Conservation (phyloP, 1,140 invertebrate species). For the Antheraea pernyi region DNA sequence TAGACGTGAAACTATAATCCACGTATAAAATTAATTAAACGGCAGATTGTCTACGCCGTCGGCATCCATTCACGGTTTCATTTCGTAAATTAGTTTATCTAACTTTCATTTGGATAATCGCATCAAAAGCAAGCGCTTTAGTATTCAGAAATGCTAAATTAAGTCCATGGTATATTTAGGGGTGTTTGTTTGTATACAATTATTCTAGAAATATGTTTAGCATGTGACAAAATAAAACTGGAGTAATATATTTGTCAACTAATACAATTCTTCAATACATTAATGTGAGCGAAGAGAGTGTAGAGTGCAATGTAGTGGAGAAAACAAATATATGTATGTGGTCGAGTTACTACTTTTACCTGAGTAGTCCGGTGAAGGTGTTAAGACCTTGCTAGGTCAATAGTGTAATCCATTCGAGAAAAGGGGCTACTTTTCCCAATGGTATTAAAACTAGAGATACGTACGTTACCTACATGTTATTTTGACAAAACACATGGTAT, state of each 20-base stretch:
- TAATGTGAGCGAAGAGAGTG: neutral
- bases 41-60: neutral
- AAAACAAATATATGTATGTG: no score
- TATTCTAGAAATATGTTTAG: neutral
- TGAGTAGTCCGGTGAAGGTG: no score
- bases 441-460: no score
- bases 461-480: no score
- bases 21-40: slow-evolving; percentile 6
- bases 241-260: neutral
- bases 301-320: no score
- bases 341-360: no score
- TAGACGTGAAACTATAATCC: no score
- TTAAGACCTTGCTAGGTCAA: no score
- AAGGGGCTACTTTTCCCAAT: no score
- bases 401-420: no score
- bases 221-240: neutral
- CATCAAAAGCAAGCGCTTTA: neutral
- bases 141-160: neutral
- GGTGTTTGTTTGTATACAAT: neutral
- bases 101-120: slow-evolving; percentile 61
- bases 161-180: neutral
- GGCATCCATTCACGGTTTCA: slow-evolving; percentile 22
- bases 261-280: neutral
- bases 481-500: no score
- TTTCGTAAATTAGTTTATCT: slow-evolving; percentile 55